Percentiles rank a stretch among this genome's conserved stretches.
Conservation (phyloP, 2,797 vertebrate genomes). For the Miichthys miiuy region DNA sequence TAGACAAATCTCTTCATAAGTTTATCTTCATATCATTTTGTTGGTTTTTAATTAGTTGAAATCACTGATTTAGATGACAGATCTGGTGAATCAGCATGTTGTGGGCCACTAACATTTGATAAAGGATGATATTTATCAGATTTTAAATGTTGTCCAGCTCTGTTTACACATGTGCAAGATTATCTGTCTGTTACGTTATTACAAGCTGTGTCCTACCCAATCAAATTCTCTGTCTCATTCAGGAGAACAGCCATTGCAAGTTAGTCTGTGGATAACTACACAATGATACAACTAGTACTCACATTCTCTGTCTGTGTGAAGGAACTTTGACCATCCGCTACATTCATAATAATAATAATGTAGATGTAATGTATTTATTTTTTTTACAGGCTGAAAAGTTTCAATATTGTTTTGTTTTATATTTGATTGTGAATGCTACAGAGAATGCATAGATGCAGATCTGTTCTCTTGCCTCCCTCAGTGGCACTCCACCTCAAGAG, state of each 20-base stretch:
- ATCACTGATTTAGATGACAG: neutral
- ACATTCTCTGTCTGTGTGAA: too few species aligned
- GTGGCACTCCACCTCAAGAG: neutral
- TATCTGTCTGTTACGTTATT: constrained; percentile 20
- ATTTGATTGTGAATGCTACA: neutral
- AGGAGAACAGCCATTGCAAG: constrained; percentile 17
- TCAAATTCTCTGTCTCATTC: constrained; percentile 17
- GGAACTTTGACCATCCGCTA: neutral
- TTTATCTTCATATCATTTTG: neutral
- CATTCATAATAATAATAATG: constrained; percentile 11
- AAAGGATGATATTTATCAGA: neutral
- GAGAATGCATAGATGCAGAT: neutral
- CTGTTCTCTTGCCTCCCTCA: neutral
- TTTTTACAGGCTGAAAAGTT: neutral
- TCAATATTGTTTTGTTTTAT: too few species aligned
- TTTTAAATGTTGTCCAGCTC: neutral
- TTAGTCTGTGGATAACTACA: constrained; percentile 19
- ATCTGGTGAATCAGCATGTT: neutral
- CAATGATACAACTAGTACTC: neutral
- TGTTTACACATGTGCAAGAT: constrained; percentile 3
- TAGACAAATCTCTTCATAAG: neutral
- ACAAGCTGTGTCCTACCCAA: neutral
- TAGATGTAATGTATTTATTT: neutral
- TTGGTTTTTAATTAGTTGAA: neutral
- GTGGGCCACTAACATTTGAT: neutral